Evolutionary conservation across 2,797 vertebrate species (phyloP).

Genomic region (Pipistrellus nathusii): DNA sequence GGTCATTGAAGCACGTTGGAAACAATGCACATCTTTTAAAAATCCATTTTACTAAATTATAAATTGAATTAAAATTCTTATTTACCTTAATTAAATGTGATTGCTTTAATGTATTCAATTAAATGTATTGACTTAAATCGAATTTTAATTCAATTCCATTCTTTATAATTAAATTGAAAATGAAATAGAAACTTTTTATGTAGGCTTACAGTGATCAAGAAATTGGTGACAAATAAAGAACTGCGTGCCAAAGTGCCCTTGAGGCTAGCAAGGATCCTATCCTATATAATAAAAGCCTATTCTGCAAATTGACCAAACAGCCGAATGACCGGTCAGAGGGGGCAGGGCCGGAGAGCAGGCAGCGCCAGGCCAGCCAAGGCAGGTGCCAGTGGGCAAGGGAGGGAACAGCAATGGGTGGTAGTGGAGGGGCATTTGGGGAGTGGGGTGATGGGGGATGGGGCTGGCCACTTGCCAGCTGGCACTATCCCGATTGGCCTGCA

Average conservation of each 20-base stretch:
- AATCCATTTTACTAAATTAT: background rate
- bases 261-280: background rate
- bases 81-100: background rate
- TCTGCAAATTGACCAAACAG: too few relatives aligned
- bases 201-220: background rate
- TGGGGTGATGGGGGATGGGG: too few relatives aligned
- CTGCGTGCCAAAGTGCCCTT: background rate
- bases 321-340: too few relatives aligned
- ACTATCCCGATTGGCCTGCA: too few relatives aligned
- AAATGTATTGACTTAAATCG: background rate
- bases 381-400: too few relatives aligned
- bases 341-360: too few relatives aligned
- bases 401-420: too few relatives aligned
- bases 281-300: too few relatives aligned
- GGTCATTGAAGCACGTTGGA: background rate
- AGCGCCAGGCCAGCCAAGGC: too few relatives aligned
- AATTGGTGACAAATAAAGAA: background rate
- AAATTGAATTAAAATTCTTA: background rate
- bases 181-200: background rate
- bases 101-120: background rate
- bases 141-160: background rate
- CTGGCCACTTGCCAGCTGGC: too few relatives aligned
- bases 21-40: background rate
- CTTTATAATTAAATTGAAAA: background rate
- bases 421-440: too few relatives aligned